Evolutionary conservation across 1,140 invertebrate genomes (phyloP).

Genomic region (Cydia fagiglandana): DNA sequence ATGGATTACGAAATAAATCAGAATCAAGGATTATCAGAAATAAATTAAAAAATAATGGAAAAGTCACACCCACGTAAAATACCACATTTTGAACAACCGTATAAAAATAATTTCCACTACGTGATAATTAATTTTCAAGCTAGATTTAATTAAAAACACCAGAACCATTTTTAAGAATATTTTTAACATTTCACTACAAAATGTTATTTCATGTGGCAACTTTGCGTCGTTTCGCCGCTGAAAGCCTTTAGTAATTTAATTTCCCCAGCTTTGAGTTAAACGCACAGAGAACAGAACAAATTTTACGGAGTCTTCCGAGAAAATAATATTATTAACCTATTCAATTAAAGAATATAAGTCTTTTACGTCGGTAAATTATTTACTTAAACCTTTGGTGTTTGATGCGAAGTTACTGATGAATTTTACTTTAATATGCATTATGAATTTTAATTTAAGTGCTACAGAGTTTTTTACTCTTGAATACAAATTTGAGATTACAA

Average conservation of each 20-base stretch:
- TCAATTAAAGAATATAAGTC: background rate
- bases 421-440: no score
- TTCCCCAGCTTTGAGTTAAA: conserved; percentile 35
- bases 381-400: background rate
- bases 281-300: conserved; percentile 30
- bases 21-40: no score
- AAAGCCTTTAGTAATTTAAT: conserved; percentile 47
- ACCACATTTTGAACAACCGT: no score
- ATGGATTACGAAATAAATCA: no score
- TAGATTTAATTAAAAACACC: background rate
- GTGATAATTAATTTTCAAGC: background rate
- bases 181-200: conserved; percentile 9
- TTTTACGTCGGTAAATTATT: background rate
- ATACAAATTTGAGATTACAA: no score
- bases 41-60: no score
- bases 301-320: conserved; percentile 7
- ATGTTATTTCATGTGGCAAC: conserved; percentile 13
- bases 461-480: no score
- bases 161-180: background rate
- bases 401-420: background rate
- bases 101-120: background rate
- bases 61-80: no score
- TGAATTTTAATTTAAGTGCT: no score
- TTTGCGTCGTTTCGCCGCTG: conserved; percentile 33
- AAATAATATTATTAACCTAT: conserved; percentile 6